Evolutionary conservation across 2,888 invertebrate species (phyloP).

Genomic region (Tetheella fluctuosa): DNA sequence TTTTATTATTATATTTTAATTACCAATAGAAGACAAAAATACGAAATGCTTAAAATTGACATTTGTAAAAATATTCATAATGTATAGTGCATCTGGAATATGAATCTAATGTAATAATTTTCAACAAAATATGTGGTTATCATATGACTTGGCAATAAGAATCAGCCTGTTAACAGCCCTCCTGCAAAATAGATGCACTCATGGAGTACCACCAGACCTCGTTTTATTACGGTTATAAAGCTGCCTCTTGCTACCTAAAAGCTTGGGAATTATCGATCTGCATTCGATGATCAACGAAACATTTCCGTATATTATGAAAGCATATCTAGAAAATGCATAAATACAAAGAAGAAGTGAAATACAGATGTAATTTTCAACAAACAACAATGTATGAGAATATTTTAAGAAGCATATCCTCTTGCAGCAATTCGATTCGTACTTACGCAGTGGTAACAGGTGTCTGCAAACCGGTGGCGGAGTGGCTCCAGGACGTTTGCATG

Average conservation of each 20-base stretch:
- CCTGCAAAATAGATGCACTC: background rate
- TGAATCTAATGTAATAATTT: background rate
- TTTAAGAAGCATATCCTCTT: constrained; percentile 69
- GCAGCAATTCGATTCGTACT: constrained; percentile 78
- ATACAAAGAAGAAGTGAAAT: constrained; percentile 63
- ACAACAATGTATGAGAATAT: constrained; percentile 74
- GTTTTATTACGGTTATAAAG: constrained; percentile 54
- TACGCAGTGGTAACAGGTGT: constrained; percentile 70
- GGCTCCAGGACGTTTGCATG: constrained; percentile 80
- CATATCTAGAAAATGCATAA: constrained; percentile 73
- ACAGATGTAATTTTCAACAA: constrained; percentile 66
- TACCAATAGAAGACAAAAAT: too few species aligned
- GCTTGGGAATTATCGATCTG: constrained; percentile 56
- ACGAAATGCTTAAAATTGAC: background rate
- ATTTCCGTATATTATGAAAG: constrained; percentile 66
- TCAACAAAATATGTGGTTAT: background rate
- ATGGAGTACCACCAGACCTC: constrained; percentile 32
- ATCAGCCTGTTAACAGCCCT: background rate
- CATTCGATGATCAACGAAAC: constrained; percentile 58
- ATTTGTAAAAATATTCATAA: background rate
- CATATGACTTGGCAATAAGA: background rate
- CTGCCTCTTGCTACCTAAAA: constrained; percentile 56
- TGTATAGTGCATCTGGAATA: background rate
- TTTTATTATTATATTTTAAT: too few species aligned
- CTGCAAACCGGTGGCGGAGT: constrained; percentile 72